Evolutionary conservation across 2,113 vertebrate genomes (phyloP).

Genomic region (Dendropsophus ebraccatus): DNA sequence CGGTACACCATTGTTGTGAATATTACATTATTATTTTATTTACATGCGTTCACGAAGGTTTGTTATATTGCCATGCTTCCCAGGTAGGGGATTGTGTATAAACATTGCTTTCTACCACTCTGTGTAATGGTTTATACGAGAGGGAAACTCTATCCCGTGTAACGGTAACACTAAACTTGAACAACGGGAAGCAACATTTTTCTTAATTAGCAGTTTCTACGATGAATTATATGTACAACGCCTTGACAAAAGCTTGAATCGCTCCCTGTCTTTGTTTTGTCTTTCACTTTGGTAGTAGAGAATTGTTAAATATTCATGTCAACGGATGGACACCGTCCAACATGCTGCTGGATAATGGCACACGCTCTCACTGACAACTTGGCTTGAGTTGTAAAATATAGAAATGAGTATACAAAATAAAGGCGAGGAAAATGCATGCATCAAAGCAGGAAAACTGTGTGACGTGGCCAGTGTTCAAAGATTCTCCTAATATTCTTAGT

Average conservation of each 20-base stretch:
- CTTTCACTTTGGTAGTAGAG: conserved; percentile 6
- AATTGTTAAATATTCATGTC: conserved; percentile 34
- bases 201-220: conserved; percentile 1
- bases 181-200: not conserved
- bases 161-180: not conserved
- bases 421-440: conserved; percentile 22
- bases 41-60: not conserved
- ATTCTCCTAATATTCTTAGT: too few relatives aligned
- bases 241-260: not conserved
- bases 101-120: not conserved
- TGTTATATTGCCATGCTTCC: not conserved
- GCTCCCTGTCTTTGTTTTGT: conserved; percentile 1
- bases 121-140: not conserved
- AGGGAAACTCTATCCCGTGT: not conserved
- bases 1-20: conserved; percentile 19
- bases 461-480: not conserved
- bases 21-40: conserved; percentile 25
- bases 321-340: conserved; percentile 32
- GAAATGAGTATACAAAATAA: conserved; percentile 10
- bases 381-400: not conserved
- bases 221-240: not conserved
- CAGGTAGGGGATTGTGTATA: not conserved
- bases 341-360: conserved; percentile 32
- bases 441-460: conserved; percentile 6
- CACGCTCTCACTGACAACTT: conserved; percentile 26